A percentile compares a stretch with the other conserved stretches of the same genome.
phyloP scores from a whole-genome alignment of 2,797 vertebrate genomes.

The Pterois miles region DNA sequence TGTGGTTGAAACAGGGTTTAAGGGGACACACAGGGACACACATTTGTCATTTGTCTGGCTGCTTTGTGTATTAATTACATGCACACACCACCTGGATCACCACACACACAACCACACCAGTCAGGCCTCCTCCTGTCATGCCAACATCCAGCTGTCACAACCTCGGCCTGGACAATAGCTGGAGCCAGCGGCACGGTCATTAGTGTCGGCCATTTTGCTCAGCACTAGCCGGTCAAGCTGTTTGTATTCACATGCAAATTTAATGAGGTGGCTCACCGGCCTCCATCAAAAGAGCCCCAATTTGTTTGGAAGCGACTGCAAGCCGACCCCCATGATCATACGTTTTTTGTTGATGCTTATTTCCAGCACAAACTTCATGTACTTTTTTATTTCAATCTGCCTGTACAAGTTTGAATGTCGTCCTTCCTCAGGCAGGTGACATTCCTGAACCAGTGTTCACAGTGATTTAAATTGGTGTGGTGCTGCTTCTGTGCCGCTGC shows the following conservation, averaged over 20 bases:
- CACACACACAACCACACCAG: neutral
- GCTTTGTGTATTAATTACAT: constrained; percentile 13
- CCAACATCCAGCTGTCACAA: constrained; percentile 20
- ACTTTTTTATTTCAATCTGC: neutral
- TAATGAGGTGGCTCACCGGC: constrained; percentile 70
- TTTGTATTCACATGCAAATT: constrained; percentile 88
- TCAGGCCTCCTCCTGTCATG: constrained; percentile 17
- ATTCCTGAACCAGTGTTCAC: constrained; percentile 31
- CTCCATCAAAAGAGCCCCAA: constrained; percentile 85
- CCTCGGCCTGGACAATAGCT: constrained; percentile 40
- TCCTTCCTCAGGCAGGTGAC: constrained; percentile 14
- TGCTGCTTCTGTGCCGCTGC: neutral
- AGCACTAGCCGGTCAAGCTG: constrained; percentile 70
- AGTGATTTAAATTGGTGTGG: constrained; percentile 5
- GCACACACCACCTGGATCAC: neutral
- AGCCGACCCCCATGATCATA: constrained; percentile 60
- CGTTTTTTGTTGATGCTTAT: constrained; percentile 41
- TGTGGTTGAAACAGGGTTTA: too few species aligned
- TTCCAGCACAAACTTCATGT: neutral
- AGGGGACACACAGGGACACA: neutral
- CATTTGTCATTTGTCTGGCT: neutral
- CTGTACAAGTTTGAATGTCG: neutral
- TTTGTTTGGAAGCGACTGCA: constrained; percentile 85
- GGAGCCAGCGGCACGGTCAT: constrained; percentile 43
- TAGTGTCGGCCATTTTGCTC: constrained; percentile 63